Conservation (phyloP, 2,113 vertebrate species). For the Gobiocypris rarus region DNA sequence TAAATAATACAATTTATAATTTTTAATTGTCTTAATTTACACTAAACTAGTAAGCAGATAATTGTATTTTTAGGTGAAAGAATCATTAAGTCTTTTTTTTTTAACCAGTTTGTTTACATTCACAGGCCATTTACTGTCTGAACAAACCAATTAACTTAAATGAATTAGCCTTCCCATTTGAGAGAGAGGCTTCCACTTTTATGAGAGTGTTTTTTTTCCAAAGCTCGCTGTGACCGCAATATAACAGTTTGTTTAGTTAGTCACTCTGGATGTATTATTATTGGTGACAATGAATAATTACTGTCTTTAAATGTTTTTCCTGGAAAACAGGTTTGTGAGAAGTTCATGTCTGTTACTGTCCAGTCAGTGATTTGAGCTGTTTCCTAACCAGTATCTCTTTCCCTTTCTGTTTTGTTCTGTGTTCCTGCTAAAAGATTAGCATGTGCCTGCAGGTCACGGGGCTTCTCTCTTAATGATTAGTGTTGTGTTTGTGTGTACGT, state of each 20-base stretch:
- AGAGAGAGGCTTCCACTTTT: too few species aligned
- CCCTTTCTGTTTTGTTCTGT: constrained; percentile 4
- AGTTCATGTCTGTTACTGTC: neutral
- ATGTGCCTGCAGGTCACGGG: constrained; percentile 14
- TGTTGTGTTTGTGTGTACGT: neutral
- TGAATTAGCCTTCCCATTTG: neutral
- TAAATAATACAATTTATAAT: too few species aligned
- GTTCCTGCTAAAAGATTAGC: constrained; percentile 28
- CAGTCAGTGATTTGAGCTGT: constrained; percentile 3
- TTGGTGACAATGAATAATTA: neutral
- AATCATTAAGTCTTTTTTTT: neutral
- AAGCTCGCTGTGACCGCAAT: neutral
- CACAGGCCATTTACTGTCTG: neutral
- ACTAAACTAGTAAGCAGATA: too few species aligned
- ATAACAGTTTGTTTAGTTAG: neutral
- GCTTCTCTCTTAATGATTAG: constrained; percentile 18
- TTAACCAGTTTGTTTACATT: neutral
- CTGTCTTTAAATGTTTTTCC: neutral
- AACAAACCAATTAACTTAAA: neutral
- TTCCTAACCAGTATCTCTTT: neutral
- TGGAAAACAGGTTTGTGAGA: neutral
- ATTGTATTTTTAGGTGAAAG: neutral
- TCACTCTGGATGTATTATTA: neutral
- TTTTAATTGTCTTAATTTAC: too few species aligned
- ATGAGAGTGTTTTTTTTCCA: neutral